Evolutionary conservation across 2,113 vertebrate genomes (phyloP).

Genomic region (Malaclemys terrapin): DNA sequence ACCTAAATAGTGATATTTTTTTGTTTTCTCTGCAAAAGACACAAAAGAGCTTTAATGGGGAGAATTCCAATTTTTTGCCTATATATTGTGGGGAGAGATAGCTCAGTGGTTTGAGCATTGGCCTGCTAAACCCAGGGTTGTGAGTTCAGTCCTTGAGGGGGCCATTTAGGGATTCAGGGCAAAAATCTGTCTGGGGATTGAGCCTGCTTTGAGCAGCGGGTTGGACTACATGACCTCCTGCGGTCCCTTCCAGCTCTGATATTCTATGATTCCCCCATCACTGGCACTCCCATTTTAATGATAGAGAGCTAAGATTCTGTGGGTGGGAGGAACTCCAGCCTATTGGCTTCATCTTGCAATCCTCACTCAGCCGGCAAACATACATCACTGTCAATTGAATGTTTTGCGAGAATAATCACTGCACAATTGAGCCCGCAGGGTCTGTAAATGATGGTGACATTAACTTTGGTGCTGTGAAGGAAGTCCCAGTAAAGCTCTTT

Average conservation of each 20-base stretch:
- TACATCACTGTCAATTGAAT: neutral
- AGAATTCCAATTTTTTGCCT: neutral
- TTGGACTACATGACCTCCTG: no score
- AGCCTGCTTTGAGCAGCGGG: no score
- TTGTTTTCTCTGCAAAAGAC: neutral
- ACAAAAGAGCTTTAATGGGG: neutral
- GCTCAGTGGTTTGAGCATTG: no score
- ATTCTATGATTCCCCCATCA: neutral
- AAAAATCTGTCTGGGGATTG: no score
- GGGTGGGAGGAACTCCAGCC: neutral
- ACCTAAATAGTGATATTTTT: neutral
- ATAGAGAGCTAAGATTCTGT: neutral
- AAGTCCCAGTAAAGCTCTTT: neutral
- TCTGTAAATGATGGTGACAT: neutral
- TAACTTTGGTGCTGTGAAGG: neutral
- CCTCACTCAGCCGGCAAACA: neutral
- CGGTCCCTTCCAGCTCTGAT: no score
- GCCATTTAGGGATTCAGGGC: no score
- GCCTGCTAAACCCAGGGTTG: no score
- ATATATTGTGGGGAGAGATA: no score
- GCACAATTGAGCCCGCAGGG: neutral
- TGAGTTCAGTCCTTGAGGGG: no score
- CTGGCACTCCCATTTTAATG: neutral
- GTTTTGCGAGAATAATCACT: neutral
- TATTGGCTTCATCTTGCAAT: neutral